Evolutionary conservation across 2,113 vertebrate genomes (phyloP), one percentile per base, ranked within the genome.

Genomic region (Seriola quinqueradiata): DNA sequence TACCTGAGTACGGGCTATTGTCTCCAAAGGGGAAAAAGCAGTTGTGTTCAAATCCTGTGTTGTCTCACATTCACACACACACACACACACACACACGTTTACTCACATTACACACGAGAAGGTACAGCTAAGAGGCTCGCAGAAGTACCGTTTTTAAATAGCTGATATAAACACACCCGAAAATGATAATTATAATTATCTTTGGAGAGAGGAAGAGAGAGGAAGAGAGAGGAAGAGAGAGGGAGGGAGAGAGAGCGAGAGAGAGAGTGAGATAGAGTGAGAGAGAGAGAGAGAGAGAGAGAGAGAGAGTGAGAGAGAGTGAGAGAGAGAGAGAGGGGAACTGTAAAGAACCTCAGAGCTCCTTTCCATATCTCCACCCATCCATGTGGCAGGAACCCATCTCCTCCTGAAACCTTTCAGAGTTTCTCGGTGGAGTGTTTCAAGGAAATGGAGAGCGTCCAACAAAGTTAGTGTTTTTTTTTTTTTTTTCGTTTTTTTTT

Each of bases 91-190:
- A 65, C 76, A 60, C 54, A 48, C 46, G 3, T 10, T 40, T 55
- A 40, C 69, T 65, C 84, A 81, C 54, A 11, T 66, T 77, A 79
- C 85, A 70, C 82, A 68, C 57, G 11, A 69, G 58, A 79, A 64
- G 68, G 57, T 82, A 86, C 76, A 80, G 52, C 48, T 50, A 79
- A 70, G 48, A 75, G 38, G 65, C 76, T 75, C 25, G 69, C 72
- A 90, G 73, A 72, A 82, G 72, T 79, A 89, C 84, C 34, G 2
- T 63, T 75, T 28, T 90, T 92, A 91, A 91, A 93, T 86, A 93
- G 58, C 64, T 4, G 67, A 77, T 79, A 88, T 52, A 84, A 90
- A 87, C 79, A 79, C 81, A 88, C 85, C 38, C 17, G 25, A 78
- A 90, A 92, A 89, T 64, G 23, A 79, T 85, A 17, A 75, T 83